phyloP scores from a whole-genome alignment of 2,888 invertebrate species.

The Hyles lineata region DNA sequence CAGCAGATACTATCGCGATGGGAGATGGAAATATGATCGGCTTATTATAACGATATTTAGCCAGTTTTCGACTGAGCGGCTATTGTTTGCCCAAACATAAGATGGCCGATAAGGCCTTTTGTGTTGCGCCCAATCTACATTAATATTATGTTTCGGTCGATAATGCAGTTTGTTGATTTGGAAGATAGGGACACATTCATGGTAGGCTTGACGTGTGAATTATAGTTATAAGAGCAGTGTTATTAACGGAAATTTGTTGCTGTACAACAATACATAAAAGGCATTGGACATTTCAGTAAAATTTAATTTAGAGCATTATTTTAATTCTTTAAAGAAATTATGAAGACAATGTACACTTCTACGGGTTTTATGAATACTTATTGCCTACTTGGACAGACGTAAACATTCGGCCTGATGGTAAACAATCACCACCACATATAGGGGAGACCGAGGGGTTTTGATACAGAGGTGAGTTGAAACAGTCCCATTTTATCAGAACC shows the following conservation, averaged over 20 bases:
- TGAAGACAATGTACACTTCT: no score
- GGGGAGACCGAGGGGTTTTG: no score
- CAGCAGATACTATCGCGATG: conserved; percentile 62
- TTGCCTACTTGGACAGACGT: no score
- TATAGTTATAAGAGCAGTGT: not conserved
- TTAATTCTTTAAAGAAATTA: no score
- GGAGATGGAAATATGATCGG: conserved; percentile 78
- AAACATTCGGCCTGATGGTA: no score
- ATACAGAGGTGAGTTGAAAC: no score
- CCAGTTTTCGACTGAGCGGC: conserved; percentile 51
- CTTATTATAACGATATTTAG: conserved; percentile 82
- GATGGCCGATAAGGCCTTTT: conserved; percentile 34
- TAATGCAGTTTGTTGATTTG: conserved; percentile 61
- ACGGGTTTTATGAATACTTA: no score
- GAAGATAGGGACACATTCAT: conserved; percentile 48
- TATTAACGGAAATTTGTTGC: not conserved
- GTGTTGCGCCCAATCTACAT: conserved; percentile 15
- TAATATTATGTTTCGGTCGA: conserved; percentile 61
- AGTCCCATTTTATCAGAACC: no score
- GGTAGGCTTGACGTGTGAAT: conserved; percentile 17
- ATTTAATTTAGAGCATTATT: no score
- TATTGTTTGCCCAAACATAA: conserved; percentile 43
- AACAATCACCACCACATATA: no score
- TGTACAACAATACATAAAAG: not conserved
- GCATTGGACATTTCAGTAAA: not conserved